Evolutionary conservation across 2,888 invertebrate species (phyloP), one percentile per base, ranked within the genome.

Genomic region (Steinernema hermaphroditum): DNA sequence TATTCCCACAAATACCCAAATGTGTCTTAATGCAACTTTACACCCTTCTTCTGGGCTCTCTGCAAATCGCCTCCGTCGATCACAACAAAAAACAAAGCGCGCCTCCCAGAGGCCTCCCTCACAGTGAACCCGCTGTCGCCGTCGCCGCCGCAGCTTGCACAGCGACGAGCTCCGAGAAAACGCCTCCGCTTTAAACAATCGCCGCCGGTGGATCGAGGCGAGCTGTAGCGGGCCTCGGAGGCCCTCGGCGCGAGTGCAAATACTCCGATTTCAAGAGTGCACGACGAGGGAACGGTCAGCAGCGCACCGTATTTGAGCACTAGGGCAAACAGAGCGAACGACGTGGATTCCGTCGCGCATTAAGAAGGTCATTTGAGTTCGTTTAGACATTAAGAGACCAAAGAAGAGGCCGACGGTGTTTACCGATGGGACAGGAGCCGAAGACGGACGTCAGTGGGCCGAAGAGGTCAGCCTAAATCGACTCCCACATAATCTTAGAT

Each of bases 21-120:
- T 37, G 37, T 12, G 37, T 37, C 12, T 12, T 37, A 37, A 12
- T 12, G 37, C 37, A 37, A 37, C 37, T 37, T 37, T 37, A 37
- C 37, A 37, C 37, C 12, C 37, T 12, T 37, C 4, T 12, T 37
- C 37, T 12, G n/a, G n/a, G n/a, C n/a, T n/a, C 37, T 4, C 37
- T 37, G 37, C 37, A 37, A 12, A 37, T 37, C 37, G 37, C 12
- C 37, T 37, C 37, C 37, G 37, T 12, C 37, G 12, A 37, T 37
- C 37, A 29, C 62, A 62, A 62, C 62, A 62, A 62, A 62, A 62
- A 62, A 62, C 62, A 62, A 27, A 27, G 54, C 54, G 62, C 62
- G 62, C 62, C 62, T 62, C 62, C 32, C 62, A 24, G 24, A 27
- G 8, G 14, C 14, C 46, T 46, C 46, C 19, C 46, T 2, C 46